These are phyloP conservation scores for Capitulum mitella DNA, from an alignment of 2,888 invertebrate genomes.

Conservation along the genomic window DNA sequence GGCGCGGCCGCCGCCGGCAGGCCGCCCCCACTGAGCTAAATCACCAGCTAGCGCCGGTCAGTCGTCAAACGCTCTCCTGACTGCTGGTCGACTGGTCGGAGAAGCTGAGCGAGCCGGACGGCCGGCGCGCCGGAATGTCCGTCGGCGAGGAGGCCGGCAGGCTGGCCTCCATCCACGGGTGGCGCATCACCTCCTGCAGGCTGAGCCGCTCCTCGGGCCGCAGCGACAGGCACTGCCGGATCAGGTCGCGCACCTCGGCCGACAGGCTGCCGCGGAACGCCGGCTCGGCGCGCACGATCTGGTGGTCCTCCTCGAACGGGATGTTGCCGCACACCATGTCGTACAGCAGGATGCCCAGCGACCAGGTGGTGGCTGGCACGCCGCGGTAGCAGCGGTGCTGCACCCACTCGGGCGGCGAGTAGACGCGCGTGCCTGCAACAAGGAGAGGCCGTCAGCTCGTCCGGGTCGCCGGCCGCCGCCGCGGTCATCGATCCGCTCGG, in stretches of 20 bases:
- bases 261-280: constrained; percentile 39
- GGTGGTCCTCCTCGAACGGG: constrained; percentile 54
- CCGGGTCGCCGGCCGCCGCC: background rate
- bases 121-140: background rate
- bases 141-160: background rate
- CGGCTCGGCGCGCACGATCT: constrained; percentile 46
- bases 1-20: too few relatives aligned
- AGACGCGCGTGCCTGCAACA: constrained; percentile 54
- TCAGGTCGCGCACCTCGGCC: constrained; percentile 50
- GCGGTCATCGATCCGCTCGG: background rate
- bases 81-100: constrained; percentile 26
- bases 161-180: constrained; percentile 47
- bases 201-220: constrained; percentile 48
- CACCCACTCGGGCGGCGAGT: constrained; percentile 58
- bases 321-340: constrained; percentile 59
- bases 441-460: background rate
- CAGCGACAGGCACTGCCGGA: constrained; percentile 49
- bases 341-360: constrained; percentile 54
- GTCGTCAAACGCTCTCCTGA: constrained; percentile 30
- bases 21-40: constrained; percentile 27
- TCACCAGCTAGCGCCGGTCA: constrained; percentile 28
- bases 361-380: constrained; percentile 55
- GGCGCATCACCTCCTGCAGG: constrained; percentile 49
- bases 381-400: constrained; percentile 50
- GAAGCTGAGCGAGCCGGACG: background rate